Base-by-base conservation (phyloP, 2,113 vertebrate species). In the Serilophus lunatus region DNA sequence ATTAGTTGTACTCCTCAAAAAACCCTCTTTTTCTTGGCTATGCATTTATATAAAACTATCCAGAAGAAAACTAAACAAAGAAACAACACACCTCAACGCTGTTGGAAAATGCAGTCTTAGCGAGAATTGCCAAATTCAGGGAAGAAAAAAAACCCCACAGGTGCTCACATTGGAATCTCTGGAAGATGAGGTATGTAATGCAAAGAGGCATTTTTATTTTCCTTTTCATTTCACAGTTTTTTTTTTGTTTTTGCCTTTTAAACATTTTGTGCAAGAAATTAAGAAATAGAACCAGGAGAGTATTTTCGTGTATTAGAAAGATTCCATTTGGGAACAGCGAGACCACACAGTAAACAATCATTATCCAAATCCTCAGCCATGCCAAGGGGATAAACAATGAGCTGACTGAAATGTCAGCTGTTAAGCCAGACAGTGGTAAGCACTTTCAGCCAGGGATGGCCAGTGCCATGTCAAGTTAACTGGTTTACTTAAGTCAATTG, bases 101-200 rank as follows among this genome's bases (percentile, higher is more conserved):
- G 53, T 33, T 95, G 93, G 92, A 92, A 95, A 95, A 95, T 20
- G 51, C 82, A 94, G 76, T 80, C 90, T 77, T 38, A 94, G 90
- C 56, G 26, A 91, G 90, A 76, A 87, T 76, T 77, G 60, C 95
- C 92, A 77, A 76, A 69, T 96, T 97, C 75, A 92, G 91, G 77
- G 66, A 61, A 29, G 66, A 91, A 92, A 92, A 64, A 53, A n/a
- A n/a, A n/a, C n/a, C n/a, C 5, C 20, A 49, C 86, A 93, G 94
- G 66, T 20, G 88, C 90, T 95, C n/a, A 8, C 66, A 29, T 68
- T 88, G 85, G 88, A 96, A 69, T 97, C 97, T 96, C 97, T 96
- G 88, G 95, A 97, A 96, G 96, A 98, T 95, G 98, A 98, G 98
- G 98, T 98, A 98, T 98, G 97, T 97, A 96, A 98, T 96, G 96